Evolutionary conservation across 2,888 invertebrate species (phyloP).

Genomic region (Euplagia quadripunctaria): DNA sequence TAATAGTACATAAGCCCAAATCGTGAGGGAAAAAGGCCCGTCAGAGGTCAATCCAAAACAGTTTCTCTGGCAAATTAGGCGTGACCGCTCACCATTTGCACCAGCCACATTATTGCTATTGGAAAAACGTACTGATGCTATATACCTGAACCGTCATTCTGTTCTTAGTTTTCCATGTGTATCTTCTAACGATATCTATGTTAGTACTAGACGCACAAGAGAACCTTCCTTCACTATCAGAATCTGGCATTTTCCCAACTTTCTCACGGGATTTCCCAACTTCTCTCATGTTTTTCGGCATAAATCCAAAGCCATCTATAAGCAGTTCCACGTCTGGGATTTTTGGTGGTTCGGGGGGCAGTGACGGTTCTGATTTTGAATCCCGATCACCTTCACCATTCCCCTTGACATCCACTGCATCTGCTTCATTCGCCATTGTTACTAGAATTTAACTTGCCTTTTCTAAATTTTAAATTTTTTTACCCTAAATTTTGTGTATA

Average conservation of each 20-base stretch:
- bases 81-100: no score
- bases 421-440: constrained; percentile 19
- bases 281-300: constrained; percentile 57
- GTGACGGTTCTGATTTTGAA: constrained; percentile 38
- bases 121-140: background rate
- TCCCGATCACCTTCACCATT: constrained; percentile 62
- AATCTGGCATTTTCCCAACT: background rate
- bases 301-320: constrained; percentile 84
- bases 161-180: constrained; percentile 90
- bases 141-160: constrained; percentile 88
- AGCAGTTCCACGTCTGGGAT: constrained; percentile 76
- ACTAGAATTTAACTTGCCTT: constrained; percentile 55
- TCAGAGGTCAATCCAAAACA: no score
- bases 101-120: background rate
- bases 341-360: constrained; percentile 59
- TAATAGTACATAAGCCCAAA: no score
- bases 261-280: background rate
- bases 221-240: constrained; percentile 57
- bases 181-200: constrained; percentile 85
- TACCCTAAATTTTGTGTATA: constrained; percentile 27
- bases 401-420: background rate
- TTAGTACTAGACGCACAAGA: constrained; percentile 78
- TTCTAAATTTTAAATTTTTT: constrained; percentile 25
- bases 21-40: no score
- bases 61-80: no score